A percentile compares a stretch with the other conserved stretches of the same genome.
These are phyloP conservation scores for Tupiocoris notatus DNA, from an alignment of 2,888 invertebrate genomes.

Conservation along the genomic window DNA sequence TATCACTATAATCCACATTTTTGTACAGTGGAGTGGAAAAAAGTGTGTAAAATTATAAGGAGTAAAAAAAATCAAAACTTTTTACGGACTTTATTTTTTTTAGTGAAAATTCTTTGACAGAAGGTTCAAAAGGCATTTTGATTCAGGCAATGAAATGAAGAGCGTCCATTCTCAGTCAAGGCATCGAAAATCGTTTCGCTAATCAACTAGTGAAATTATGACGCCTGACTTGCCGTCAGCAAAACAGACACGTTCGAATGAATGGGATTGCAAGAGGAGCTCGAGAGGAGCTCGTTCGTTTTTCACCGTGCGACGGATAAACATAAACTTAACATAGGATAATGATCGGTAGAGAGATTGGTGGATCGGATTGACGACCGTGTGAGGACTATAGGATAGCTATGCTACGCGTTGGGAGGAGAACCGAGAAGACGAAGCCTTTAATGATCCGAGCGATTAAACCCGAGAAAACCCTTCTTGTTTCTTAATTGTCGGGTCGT, in stretches of 20 bases:
- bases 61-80: too few species aligned
- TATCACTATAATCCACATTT: too few species aligned
- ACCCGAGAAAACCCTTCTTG: slow-evolving; percentile 28
- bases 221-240: background rate
- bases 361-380: background rate
- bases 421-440: background rate
- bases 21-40: too few species aligned
- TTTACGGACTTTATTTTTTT: too few species aligned
- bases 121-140: too few species aligned
- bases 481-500: slow-evolving; percentile 41
- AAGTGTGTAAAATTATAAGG: too few species aligned
- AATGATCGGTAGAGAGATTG: background rate
- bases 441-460: slow-evolving; percentile 37
- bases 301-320: background rate
- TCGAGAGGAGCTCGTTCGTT: background rate
- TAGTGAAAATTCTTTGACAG: too few species aligned
- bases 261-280: background rate
- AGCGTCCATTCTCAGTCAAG: too few species aligned
- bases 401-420: too few species aligned
- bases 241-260: background rate
- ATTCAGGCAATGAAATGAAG: too few species aligned
- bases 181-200: too few species aligned
- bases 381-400: background rate
- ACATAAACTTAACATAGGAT: background rate
- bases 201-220: background rate